Base-by-base conservation (phyloP, 2,113 vertebrate genomes). In the Colaptes auratus region DNA sequence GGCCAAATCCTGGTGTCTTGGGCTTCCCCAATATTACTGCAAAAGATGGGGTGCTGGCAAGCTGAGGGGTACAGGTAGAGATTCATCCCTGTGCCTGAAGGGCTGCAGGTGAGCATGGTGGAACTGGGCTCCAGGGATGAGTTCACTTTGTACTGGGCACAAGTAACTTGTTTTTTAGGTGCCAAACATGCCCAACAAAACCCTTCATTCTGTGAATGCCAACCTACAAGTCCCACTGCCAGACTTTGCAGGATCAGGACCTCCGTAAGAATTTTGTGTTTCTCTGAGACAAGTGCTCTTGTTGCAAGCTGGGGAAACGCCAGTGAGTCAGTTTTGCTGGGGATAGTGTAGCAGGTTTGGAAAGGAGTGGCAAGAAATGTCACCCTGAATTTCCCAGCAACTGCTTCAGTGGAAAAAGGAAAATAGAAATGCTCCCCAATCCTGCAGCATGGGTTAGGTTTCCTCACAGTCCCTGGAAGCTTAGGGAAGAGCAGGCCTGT, bases 61-160 rank as follows among this genome's bases (percentile, higher is more conserved):
- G 46, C 25, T 56, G 44, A 24, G 10, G 28, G 12, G 2, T 67
- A 42, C 39, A 17, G 42, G 56, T 18, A 20, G 61, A 44, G 30
- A 15, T 0, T 1, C 31, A 31, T 30, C 17, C 2, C 28, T 33
- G 11, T 6, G 39, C 6, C 27, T 66, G 36, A 12, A 20, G 30
- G 11, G 8, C 21, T 65, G 36, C 12, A 24, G 27, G 18, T 18
- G 5, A 28, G 17, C 13, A 11, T 8, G 4, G 53, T 53, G 79
- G 12, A 23, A 7, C 31, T n/a, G 18, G 27, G 17, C 36, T 67
- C 30, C 30, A 13, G 72, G 31, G 42, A n/a, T 39, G 27, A 2
- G 2, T 16, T 89, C 12, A 1, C 15, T 89, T 64, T 33, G 50
- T 3, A 0, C 33, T 2, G 2, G 15, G 12, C 4, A 4, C 23